These are phyloP conservation scores for Schizotus pectinicornis DNA, from an alignment of 2,888 invertebrate species.

Conservation along the genomic window DNA sequence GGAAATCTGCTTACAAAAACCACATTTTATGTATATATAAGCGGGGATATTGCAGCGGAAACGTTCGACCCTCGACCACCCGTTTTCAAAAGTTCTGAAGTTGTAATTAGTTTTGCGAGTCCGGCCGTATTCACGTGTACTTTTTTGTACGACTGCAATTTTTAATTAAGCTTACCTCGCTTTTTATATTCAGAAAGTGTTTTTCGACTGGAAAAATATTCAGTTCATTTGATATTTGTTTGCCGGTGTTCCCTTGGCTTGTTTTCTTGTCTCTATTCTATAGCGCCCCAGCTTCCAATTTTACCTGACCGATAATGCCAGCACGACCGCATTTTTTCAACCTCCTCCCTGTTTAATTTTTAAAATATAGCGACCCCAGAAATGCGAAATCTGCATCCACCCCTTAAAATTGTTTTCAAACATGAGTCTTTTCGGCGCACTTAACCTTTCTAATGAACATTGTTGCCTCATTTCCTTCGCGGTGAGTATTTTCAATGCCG, in stretches of 20 bases:
- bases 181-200: slow-evolving; percentile 57
- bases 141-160: slow-evolving; percentile 56
- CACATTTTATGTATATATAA: slow-evolving; percentile 15
- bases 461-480: slow-evolving; percentile 5
- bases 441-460: not conserved
- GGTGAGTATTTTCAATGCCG: not conserved
- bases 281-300: slow-evolving; percentile 43
- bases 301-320: slow-evolving; percentile 41
- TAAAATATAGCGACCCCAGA: slow-evolving; percentile 24
- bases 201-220: slow-evolving; percentile 57
- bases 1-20: slow-evolving; percentile 31
- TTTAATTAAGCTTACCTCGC: slow-evolving; percentile 58
- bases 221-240: slow-evolving; percentile 57
- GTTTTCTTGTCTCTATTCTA: slow-evolving; percentile 51
- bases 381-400: not conserved
- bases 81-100: slow-evolving; percentile 55
- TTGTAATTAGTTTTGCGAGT: slow-evolving; percentile 56
- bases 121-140: slow-evolving; percentile 51
- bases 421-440: too few relatives aligned
- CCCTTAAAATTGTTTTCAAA: not conserved
- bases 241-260: slow-evolving; percentile 52
- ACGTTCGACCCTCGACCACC: slow-evolving; percentile 49
- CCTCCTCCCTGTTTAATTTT: slow-evolving; percentile 3
- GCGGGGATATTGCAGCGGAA: slow-evolving; percentile 32
- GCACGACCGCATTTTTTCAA: slow-evolving; percentile 29